Base-by-base conservation (phyloP, 2,113 vertebrate genomes). In the Grantiella picta region DNA sequence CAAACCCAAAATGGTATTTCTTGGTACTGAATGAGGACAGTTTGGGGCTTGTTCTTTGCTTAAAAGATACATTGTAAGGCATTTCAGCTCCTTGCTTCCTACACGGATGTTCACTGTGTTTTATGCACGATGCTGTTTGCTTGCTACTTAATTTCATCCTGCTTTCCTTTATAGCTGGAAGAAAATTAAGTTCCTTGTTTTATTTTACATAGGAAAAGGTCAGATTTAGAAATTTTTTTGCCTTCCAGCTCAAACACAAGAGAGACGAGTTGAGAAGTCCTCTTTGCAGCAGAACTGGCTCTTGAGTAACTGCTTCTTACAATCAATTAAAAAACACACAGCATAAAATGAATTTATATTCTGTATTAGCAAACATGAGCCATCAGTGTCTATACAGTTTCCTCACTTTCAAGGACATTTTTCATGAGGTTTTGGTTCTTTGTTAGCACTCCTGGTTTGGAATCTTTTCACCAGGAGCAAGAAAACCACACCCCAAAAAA, bases 401-500 rank as follows among this genome's bases (percentile, higher is more conserved):
- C 15, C 13, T 84, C 15, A 63, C 19, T 63, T 78, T 68, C 12
- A 56, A 24, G 16, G 22, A 8, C 17, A 1, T 6, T 57, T 79
- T 82, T 9, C 16, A 19, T 2, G 13, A 69, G 4, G 5, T 69
- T 89, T 84, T 22, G 89, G 8, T 27, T 71, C 29, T 60, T 59
- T 60, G 7, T n/a, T 56, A 52, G 21, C 0, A 0, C 13, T 49
- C 6, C 11, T 72, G 33, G 49, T 44, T n/a, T 35, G 31, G 21
- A 68, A 3, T 4, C 10, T 77, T 91, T 92, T 75, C 54, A 68
- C 4, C 18, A 49, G 15, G 19, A 63, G 21, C 6, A 49, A 57
- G 31, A 71, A 75, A 85, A 33, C 5, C 11, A 28, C 0, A 2
- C 7, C 3, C 5, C 0, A 1, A 59, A 22, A 56, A 63, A 17